Evolutionary conservation across 1,140 invertebrate species (phyloP), one percentile per base, ranked within the genome.

Genomic region (Caenorhabditis inopinata): DNA sequence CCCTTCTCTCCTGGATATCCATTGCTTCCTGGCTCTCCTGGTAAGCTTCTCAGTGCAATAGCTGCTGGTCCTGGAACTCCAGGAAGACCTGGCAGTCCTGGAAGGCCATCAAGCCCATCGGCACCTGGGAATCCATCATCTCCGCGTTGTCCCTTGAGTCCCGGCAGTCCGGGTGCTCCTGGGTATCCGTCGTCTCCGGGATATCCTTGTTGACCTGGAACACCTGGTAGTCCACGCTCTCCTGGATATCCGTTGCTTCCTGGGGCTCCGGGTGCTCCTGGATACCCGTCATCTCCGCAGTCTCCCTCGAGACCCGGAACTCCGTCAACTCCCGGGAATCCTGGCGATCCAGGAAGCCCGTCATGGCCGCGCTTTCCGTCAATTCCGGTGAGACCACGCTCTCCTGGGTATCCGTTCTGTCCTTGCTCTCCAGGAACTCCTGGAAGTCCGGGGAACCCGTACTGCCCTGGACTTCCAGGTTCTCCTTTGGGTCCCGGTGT

Each of bases 1-100:
- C 85, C 85, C 48, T 78, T 85, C 49, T 82, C 53, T 83, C 85
- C 85, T 46, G 73, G 76, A 42, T 73, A 76, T 78, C 83, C 87
- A 38, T 76, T 78, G 4, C 74, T 46, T 47, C 85, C 85, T 53
- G 84, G 82, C 0, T 48, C 6, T 12, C 84, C 85, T 77, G 75
- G 46, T 68, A 32, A 25, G 21, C 46, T 46, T 68, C 32, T 79
- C 21, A 78, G 38, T 9, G 4, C 46, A 53, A 68, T 78, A 11
- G 58, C 32, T 32, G 38, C 9, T 25, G 76, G 75, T 58, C 62
- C 76, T 75, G 84, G 73, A 6, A 79, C 21, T 25, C 80, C 79
- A n/a, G 25, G 32, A 3, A 32, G 68, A 16, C 83, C 84, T 23
- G 47, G 51, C 23, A 80, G 46, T 21, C 84, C 84, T 16, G 62